Conservation (phyloP, 2,888 invertebrate genomes). For the Apotomis betuletana region DNA sequence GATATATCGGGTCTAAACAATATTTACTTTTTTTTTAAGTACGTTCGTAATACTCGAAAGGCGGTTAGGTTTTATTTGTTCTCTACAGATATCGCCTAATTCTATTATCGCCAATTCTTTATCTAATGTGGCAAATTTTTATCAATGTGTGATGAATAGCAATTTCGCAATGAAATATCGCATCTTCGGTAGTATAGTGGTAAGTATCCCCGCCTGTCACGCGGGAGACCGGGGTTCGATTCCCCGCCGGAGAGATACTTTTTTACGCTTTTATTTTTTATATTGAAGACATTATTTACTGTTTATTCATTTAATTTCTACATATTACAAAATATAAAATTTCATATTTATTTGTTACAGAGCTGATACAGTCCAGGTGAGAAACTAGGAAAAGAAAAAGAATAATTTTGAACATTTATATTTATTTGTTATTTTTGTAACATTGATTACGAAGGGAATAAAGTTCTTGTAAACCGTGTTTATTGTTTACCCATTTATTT, state of each 20-base stretch:
- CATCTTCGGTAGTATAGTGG: slow-evolving; percentile 83
- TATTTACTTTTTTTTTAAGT: too few species aligned
- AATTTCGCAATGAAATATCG: not conserved
- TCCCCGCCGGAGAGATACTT: slow-evolving; percentile 77
- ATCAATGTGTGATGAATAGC: not conserved
- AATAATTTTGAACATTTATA: not conserved
- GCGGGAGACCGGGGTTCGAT: slow-evolving; percentile 85
- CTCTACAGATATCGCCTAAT: too few species aligned
- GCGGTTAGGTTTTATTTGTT: too few species aligned
- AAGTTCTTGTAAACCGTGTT: not conserved
- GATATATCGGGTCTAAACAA: too few species aligned
- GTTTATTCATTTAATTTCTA: too few species aligned
- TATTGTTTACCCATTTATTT: not conserved
- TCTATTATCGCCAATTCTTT: too few species aligned
- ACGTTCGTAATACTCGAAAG: not conserved
- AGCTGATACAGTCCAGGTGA: not conserved
- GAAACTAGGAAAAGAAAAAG: not conserved
- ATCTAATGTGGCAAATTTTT: not conserved
- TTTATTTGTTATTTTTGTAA: not conserved
- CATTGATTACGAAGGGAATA: slow-evolving; percentile 7
- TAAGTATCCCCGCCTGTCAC: slow-evolving; percentile 84
- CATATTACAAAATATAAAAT: too few species aligned
- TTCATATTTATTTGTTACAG: slow-evolving; percentile 9
- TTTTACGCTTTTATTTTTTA: slow-evolving; percentile 16
- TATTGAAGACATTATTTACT: not conserved